phyloP scores from a whole-genome alignment of 2,888 invertebrate species.

The Ceraclea dissimilis region DNA sequence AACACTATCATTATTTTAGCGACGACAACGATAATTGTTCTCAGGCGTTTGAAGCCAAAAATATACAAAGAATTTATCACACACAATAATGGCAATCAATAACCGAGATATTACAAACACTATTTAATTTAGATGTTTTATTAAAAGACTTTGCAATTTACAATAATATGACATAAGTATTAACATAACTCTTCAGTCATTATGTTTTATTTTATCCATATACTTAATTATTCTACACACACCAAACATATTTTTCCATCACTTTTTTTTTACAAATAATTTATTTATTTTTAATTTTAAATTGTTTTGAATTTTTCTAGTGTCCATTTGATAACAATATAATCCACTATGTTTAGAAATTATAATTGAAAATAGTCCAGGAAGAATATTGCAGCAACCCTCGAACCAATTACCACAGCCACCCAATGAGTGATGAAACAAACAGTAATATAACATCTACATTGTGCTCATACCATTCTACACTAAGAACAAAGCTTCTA shows the following conservation, averaged over 20 bases:
- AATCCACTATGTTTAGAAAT: constrained; percentile 21
- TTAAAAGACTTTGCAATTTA: constrained; percentile 19
- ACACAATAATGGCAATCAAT: constrained; percentile 27
- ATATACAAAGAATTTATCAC: constrained; percentile 27
- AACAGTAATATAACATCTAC: constrained; percentile 5
- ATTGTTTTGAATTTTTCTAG: constrained; percentile 19
- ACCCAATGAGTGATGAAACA: constrained; percentile 11
- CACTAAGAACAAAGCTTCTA: too few relatives aligned
- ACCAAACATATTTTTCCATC: constrained; percentile 2
- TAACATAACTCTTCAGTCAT: constrained; percentile 21
- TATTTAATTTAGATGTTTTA: constrained; percentile 22
- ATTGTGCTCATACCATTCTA: constrained; percentile 5
- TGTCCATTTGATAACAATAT: constrained; percentile 21
- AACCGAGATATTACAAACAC: constrained; percentile 24
- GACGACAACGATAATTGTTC: constrained; percentile 25
- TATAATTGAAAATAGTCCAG: constrained; percentile 13
- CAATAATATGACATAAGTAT: background rate
- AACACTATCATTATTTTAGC: constrained; percentile 22
- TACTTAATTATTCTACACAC: constrained; percentile 15
- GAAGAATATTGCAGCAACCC: constrained; percentile 24
- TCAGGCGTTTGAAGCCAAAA: constrained; percentile 26
- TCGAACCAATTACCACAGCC: constrained; percentile 22
- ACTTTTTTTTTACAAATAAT: background rate
- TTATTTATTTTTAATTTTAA: constrained; percentile 15
- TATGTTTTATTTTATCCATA: constrained; percentile 32